These are phyloP conservation scores for Hirtodrosophila cameraria DNA, from an alignment of 2,888 invertebrate genomes.

Conservation along the genomic window DNA sequence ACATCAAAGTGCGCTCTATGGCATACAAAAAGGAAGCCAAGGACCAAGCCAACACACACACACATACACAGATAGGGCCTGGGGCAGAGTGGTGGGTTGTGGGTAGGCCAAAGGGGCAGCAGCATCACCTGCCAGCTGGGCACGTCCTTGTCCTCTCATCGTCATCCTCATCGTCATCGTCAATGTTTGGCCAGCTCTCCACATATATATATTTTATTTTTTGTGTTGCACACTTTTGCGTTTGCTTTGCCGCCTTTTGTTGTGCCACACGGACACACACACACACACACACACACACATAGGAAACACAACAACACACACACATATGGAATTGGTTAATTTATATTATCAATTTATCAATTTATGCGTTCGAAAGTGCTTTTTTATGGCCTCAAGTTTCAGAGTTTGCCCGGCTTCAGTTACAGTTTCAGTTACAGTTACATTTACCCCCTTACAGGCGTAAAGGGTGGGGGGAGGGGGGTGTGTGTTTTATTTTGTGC, in stretches of 20 bases:
- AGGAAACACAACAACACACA: no score
- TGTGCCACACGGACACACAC: conserved; percentile 31
- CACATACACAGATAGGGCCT: neutral
- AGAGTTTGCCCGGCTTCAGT: conserved; percentile 27
- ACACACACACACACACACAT: conserved; percentile 26
- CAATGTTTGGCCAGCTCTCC: conserved; percentile 53
- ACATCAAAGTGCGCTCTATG: conserved; percentile 66
- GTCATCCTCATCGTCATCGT: conserved; percentile 24
- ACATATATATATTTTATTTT: conserved; percentile 37
- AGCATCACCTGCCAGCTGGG: conserved; percentile 46
- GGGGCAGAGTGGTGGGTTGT: neutral
- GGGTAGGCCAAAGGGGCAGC: neutral
- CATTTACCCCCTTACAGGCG: no score
- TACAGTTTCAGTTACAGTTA: conserved; percentile 36
- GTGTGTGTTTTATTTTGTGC: no score
- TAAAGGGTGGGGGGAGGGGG: no score
- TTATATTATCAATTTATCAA: conserved; percentile 78
- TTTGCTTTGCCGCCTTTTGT: conserved; percentile 39
- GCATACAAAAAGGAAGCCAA: conserved; percentile 65
- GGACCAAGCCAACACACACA: conserved; percentile 44
- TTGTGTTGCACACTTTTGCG: conserved; percentile 24
- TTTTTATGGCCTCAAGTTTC: conserved; percentile 63
- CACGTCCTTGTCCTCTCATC: conserved; percentile 46
- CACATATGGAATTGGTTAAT: conserved; percentile 69
- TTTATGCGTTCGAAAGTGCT: conserved; percentile 75